Base-by-base conservation (phyloP, 2,113 vertebrate species). In the Labeo rohita region DNA sequence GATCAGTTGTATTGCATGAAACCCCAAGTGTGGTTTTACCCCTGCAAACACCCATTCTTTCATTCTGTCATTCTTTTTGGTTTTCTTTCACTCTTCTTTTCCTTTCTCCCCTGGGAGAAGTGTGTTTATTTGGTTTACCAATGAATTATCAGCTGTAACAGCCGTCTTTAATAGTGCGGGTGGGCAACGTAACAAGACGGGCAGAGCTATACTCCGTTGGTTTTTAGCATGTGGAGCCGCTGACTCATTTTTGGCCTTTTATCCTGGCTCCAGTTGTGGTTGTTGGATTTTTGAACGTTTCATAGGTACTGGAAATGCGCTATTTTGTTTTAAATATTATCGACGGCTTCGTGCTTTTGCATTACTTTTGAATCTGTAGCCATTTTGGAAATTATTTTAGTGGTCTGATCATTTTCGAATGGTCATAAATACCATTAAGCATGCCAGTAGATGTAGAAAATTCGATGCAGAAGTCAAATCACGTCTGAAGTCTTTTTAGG, bases 1-100 rank as follows among this genome's bases (percentile, higher is more conserved):
- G 92, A 95, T 94, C 93, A 92, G 92, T 89, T 89, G 87, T 88
- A 81, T 91, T 87, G 88, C 88, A 93, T 92, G 91, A 93, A 91
- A 92, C 92, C 90, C 89, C 93, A 94, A 91, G 89, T 94, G 93
- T 90, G 94, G 93, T 94, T 92, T 81, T 94, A 92, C 91, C 91
- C 92, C 92, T 93, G 92, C 91, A 92, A 93, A 92, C 83, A 49
- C 68, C 84, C 72, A 13, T 18, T 70, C 82, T 82, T 83, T 76
- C 39, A 70, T 68, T 82, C 73, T 81, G 21, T 80, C 49, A 61
- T 39, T 77, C 76, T 66, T 75, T 81, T 80, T 63, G 15, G 77
- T 70, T 73, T 77, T 83, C 50, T 84, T 87, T 87, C 85, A 80
- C 70, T 83, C 61, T 70, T 83, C 72, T 59, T 81, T 87, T 63